phyloP scores from a whole-genome alignment of 2,113 vertebrate species.

The Pelecanoides urinatrix region DNA sequence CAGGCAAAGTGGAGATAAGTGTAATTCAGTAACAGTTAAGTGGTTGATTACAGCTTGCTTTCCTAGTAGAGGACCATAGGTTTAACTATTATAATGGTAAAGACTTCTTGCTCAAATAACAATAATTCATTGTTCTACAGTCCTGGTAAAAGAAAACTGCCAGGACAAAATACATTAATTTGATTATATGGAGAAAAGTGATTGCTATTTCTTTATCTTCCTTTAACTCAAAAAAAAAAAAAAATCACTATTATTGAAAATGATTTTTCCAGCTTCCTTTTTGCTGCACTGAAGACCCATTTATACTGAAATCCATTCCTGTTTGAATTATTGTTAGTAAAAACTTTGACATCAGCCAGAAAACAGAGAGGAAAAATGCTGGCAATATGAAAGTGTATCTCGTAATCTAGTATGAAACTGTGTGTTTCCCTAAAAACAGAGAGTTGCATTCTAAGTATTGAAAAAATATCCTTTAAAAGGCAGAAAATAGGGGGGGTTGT shows the following conservation, averaged over 20 bases:
- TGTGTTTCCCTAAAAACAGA: not conserved
- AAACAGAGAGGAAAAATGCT: not conserved
- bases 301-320: not conserved
- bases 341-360: not conserved
- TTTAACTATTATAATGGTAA: not conserved
- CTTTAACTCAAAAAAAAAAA: not conserved
- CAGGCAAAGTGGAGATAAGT: slow-evolving; percentile 6
- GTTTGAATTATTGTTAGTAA: not conserved
- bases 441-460: not conserved
- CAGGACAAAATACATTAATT: not conserved
- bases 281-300: not conserved
- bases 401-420: not conserved
- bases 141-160: not conserved
- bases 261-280: not conserved
- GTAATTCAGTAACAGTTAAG: slow-evolving; percentile 43
- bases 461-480: not conserved
- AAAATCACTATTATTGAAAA: not conserved
- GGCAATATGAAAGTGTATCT: not conserved
- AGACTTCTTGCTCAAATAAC: not conserved
- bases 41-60: slow-evolving; percentile 35
- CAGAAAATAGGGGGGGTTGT: not conserved
- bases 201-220: not conserved
- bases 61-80: not conserved
- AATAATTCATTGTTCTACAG: not conserved
- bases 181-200: not conserved